Evolutionary conservation across 2,113 vertebrate genomes (phyloP).

Genomic region (Puntigrus tetrazona): DNA sequence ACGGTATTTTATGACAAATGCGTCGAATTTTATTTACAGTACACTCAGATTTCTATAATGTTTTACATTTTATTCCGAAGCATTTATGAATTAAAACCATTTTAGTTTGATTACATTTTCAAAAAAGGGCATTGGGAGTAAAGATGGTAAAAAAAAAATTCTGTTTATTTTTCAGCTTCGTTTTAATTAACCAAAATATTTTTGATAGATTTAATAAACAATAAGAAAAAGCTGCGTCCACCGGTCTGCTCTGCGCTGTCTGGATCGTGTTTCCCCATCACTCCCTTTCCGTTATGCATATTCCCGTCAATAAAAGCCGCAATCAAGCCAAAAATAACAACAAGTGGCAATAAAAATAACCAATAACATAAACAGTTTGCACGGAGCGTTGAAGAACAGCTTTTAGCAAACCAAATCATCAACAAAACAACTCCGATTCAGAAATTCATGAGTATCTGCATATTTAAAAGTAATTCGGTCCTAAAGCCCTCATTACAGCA

Average conservation of each 20-base stretch:
- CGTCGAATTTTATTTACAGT: too few relatives aligned
- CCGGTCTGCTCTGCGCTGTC: too few relatives aligned
- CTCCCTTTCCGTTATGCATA: not conserved
- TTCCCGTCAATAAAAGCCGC: not conserved
- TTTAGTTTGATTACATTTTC: too few relatives aligned
- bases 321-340: not conserved
- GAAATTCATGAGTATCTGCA: not conserved
- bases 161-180: not conserved
- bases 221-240: too few relatives aligned
- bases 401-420: not conserved
- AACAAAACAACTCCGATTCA: not conserved
- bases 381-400: not conserved
- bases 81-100: too few relatives aligned
- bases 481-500: not conserved
- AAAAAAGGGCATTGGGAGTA: too few relatives aligned
- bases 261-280: not conserved
- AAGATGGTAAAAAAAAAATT: too few relatives aligned
- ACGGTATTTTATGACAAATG: too few relatives aligned
- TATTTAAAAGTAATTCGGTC: not conserved
- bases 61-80: too few relatives aligned
- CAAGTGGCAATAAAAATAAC: not conserved
- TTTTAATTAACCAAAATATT: not conserved
- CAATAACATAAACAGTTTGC: not conserved
- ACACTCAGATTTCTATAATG: too few relatives aligned
- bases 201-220: not conserved